phyloP scores from a whole-genome alignment of 2,888 invertebrate genomes.

The Melolontha melolontha region DNA sequence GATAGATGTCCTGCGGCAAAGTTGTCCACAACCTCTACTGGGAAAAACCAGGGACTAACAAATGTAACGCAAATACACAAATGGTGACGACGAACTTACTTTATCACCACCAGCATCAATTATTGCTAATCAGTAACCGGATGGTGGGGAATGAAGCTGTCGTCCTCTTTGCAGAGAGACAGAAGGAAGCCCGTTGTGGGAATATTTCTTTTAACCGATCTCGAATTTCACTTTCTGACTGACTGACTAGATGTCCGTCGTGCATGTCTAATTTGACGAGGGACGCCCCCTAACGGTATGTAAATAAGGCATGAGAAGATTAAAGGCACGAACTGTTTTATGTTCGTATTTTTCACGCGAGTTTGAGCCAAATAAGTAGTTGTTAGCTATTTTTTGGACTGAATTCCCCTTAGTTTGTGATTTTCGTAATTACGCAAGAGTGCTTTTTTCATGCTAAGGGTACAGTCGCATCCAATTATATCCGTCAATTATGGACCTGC shows the following conservation, averaged over 20 bases:
- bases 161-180: not conserved
- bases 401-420: no score
- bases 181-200: not conserved
- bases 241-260: constrained; percentile 16
- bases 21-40: not conserved
- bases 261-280: constrained; percentile 31
- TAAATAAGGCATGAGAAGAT: constrained; percentile 33
- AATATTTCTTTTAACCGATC: constrained; percentile 16
- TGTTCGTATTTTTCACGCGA: not conserved
- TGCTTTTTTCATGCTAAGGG: no score
- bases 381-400: no score
- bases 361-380: not conserved
- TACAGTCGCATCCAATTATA: no score
- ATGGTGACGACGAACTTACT: constrained; percentile 13
- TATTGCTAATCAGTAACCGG: constrained; percentile 24
- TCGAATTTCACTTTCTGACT: constrained; percentile 33
- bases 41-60: constrained; percentile 17
- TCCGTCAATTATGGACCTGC: no score
- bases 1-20: not conserved
- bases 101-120: constrained; percentile 18
- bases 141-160: constrained; percentile 14
- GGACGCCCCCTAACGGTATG: constrained; percentile 12
- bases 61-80: constrained; percentile 32
- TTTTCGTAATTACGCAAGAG: no score
- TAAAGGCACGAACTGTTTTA: constrained; percentile 11